A percentile compares a stretch with the other conserved stretches of the same genome.
These are phyloP conservation scores for Philopedon plagiatum DNA, from an alignment of 2,888 invertebrate species.

Conservation along the genomic window DNA sequence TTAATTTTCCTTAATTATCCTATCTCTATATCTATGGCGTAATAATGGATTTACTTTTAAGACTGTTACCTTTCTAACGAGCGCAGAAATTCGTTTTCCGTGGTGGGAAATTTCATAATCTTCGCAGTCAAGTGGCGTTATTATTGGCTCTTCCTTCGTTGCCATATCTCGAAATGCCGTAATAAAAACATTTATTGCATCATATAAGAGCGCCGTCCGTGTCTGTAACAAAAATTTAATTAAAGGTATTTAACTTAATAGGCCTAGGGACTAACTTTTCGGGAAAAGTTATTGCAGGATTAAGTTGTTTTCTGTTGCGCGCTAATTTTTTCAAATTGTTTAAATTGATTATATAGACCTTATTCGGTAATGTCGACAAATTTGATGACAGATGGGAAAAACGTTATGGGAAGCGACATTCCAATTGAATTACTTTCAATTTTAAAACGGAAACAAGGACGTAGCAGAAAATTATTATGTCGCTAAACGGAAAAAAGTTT, in stretches of 20 bases:
- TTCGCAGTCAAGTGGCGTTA: conserved; percentile 58
- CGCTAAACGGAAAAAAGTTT: too few relatives aligned
- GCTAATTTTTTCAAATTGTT: background rate
- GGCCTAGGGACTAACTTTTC: conserved; percentile 2
- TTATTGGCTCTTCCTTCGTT: conserved; percentile 52
- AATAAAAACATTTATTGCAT: conserved; percentile 78
- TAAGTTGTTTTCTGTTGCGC: background rate
- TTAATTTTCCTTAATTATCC: background rate
- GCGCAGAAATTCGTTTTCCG: conserved; percentile 64
- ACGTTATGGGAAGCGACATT: too few relatives aligned
- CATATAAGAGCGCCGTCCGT: conserved; percentile 78
- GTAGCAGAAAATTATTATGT: too few relatives aligned
- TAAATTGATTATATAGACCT: too few relatives aligned
- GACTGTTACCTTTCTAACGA: conserved; percentile 59
- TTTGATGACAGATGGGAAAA: too few relatives aligned
- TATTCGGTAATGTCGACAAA: too few relatives aligned
- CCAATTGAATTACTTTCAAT: too few relatives aligned
- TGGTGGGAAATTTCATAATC: conserved; percentile 52
- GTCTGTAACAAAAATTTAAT: conserved; percentile 69
- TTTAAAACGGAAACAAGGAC: too few relatives aligned
- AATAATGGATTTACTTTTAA: conserved; percentile 11
- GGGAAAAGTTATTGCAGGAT: background rate
- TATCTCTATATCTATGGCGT: background rate
- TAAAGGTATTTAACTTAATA: background rate
- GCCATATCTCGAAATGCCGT: conserved; percentile 68